phyloP scores from a whole-genome alignment of 2,797 vertebrate genomes.

The Aplochiton taeniatus region DNA sequence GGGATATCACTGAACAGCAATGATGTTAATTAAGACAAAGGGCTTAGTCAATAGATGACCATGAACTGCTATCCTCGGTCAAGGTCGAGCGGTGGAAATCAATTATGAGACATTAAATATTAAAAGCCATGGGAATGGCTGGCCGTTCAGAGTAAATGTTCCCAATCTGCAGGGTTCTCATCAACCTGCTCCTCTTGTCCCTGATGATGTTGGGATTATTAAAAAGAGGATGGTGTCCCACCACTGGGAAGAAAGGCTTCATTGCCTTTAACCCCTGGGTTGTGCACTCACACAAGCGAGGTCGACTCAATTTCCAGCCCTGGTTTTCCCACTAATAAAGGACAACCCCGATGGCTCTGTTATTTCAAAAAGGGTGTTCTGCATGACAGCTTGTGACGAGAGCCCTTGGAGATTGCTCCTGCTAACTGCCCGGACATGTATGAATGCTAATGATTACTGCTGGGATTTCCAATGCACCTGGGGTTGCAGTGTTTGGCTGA shows the following conservation, averaged over 20 bases:
- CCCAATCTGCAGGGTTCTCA: not conserved
- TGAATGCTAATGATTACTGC: constrained; percentile 23
- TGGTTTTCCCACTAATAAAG: constrained; percentile 21
- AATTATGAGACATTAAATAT: constrained; percentile 8
- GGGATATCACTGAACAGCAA: constrained; percentile 2
- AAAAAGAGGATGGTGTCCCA: not conserved
- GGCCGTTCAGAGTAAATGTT: not conserved
- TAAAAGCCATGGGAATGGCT: constrained; percentile 1
- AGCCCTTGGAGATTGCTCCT: constrained; percentile 12
- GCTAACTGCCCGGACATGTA: constrained; percentile 10
- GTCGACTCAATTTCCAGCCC: constrained; percentile 23
- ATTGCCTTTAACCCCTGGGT: not conserved
- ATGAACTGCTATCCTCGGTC: constrained; percentile 12
- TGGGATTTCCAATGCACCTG: constrained; percentile 20
- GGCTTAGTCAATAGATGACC: constrained; percentile 8
- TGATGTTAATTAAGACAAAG: constrained; percentile 17
- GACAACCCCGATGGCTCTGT: not conserved
- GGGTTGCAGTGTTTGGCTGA: constrained; percentile 11
- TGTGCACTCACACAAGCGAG: not conserved
- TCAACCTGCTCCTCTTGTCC: not conserved
- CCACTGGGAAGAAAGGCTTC: not conserved
- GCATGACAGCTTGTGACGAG: constrained; percentile 1
- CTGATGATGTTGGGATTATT: constrained; percentile 1
- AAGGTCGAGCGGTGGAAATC: constrained; percentile 17
- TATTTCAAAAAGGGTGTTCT: not conserved